phyloP scores from a whole-genome alignment of 2,113 vertebrate genomes.

The Rhinolophus sinicus region DNA sequence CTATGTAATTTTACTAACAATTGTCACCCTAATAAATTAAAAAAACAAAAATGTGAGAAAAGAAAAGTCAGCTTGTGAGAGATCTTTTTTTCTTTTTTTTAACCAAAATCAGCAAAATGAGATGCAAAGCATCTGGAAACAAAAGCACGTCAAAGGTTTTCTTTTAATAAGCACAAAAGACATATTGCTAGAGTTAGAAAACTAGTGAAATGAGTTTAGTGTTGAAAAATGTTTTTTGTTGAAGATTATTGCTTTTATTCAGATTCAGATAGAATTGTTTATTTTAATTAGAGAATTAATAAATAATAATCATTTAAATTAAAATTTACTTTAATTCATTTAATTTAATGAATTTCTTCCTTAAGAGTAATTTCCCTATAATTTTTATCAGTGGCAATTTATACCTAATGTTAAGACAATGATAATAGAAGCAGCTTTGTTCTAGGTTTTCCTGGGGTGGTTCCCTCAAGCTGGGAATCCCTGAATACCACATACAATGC shows the following conservation, averaged over 20 bases:
- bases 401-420: neutral
- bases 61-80: conserved; percentile 32
- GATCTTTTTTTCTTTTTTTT: neutral
- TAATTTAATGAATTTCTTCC: conserved; percentile 49
- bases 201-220: conserved; percentile 33
- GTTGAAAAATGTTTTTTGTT: conserved; percentile 52
- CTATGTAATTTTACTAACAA: too few relatives aligned
- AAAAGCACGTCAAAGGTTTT: conserved; percentile 61
- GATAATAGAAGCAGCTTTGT: neutral
- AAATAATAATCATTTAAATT: neutral
- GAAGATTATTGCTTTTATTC: conserved; percentile 64
- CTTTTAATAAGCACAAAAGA: conserved; percentile 62
- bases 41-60: too few relatives aligned
- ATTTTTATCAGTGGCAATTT: conserved; percentile 47
- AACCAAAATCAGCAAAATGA: conserved; percentile 59
- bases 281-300: conserved; percentile 57
- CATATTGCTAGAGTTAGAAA: conserved; percentile 36
- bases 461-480: neutral
- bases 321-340: neutral
- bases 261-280: conserved; percentile 64
- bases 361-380: conserved; percentile 42
- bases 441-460: neutral
- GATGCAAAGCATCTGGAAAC: conserved; percentile 51
- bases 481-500: neutral
- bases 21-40: too few relatives aligned